Evolutionary conservation across 2,113 vertebrate species (phyloP).

Genomic region (Excalfactoria chinensis): DNA sequence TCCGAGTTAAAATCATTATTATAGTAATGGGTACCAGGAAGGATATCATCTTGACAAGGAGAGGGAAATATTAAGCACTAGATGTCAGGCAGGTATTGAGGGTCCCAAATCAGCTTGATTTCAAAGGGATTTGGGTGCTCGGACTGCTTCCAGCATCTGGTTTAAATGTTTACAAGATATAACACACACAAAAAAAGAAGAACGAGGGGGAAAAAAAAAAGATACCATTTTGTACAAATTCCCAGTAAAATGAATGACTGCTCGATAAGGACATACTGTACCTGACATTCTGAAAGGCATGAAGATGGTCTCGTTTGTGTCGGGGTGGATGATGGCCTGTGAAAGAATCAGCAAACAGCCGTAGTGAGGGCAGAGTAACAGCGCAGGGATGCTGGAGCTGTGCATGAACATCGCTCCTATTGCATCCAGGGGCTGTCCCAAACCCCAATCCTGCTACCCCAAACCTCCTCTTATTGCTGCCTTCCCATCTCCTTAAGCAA

Average conservation of each 20-base stretch:
- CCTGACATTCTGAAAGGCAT: slow-evolving; percentile 99
- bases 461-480: neutral
- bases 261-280: slow-evolving; percentile 14
- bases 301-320: slow-evolving; percentile 94
- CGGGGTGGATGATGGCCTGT: slow-evolving; percentile 94
- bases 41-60: neutral
- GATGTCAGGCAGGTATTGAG: accelerated
- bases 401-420: neutral
- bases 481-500: neutral
- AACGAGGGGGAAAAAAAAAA: neutral
- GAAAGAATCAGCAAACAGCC: neutral
- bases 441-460: no score
- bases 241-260: accelerated
- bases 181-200: neutral
- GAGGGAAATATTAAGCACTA: neutral
- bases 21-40: neutral
- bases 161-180: accelerated
- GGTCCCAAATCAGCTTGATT: neutral
- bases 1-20: neutral
- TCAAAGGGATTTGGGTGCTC: neutral
- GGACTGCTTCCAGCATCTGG: neutral
- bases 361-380: neutral
- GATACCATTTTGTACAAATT: accelerated
- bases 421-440: neutral
- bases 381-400: neutral